These are phyloP conservation scores for Coregonus sp. DNA, from an alignment of 2,797 vertebrate genomes.

Conservation along the genomic window DNA sequence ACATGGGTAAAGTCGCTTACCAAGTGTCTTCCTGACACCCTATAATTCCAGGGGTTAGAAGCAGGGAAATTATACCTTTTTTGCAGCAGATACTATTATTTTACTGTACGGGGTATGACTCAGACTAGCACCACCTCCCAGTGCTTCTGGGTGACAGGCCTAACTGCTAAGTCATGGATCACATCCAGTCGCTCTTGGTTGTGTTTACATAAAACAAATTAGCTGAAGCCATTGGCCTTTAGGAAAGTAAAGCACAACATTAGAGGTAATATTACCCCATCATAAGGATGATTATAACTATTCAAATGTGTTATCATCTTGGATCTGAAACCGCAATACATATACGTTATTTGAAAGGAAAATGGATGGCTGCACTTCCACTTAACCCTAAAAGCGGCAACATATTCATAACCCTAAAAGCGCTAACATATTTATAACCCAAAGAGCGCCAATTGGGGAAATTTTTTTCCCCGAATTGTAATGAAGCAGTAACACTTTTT, in stretches of 20 bases:
- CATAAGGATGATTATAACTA: background rate
- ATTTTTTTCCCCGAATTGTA: too few relatives aligned
- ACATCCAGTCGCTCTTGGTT: slow-evolving; percentile 21
- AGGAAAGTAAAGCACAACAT: slow-evolving; percentile 11
- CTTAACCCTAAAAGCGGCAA: too few relatives aligned
- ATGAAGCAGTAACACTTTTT: too few relatives aligned
- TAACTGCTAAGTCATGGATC: slow-evolving; percentile 15
- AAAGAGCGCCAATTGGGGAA: too few relatives aligned
- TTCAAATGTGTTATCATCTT: background rate
- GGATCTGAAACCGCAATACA: background rate
- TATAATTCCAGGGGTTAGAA: slow-evolving; percentile 21
- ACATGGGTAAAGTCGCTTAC: background rate
- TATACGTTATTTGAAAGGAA: background rate
- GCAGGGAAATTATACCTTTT: slow-evolving; percentile 26
- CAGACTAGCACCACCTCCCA: background rate
- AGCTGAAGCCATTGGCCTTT: slow-evolving; percentile 21
- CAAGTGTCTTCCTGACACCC: slow-evolving; percentile 6
- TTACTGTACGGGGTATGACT: slow-evolving; percentile 12
- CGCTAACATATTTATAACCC: too few relatives aligned
- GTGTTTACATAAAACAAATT: slow-evolving; percentile 24
- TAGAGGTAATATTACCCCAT: background rate
- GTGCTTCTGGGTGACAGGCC: slow-evolving; percentile 13
- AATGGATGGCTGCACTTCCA: background rate
- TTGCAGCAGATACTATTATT: slow-evolving; percentile 27
- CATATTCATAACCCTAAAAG: too few relatives aligned